Evolutionary conservation across 2,797 vertebrate genomes (phyloP).

Genomic region (Thamnophis elegans): DNA sequence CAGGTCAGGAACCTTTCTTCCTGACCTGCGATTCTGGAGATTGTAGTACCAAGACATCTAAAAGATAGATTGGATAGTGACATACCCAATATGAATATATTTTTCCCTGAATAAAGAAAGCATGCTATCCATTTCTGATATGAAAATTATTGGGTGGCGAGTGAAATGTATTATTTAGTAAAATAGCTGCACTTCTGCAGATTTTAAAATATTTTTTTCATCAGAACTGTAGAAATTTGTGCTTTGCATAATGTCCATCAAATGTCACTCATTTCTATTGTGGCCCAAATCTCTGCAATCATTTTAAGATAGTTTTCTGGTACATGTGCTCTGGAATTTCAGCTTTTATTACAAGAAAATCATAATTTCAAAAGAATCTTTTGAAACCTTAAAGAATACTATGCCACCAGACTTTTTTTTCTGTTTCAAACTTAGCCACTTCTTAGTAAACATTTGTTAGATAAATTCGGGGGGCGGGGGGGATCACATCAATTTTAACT

Average conservation of each 20-base stretch:
- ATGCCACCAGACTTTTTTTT: background rate
- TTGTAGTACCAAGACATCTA: background rate
- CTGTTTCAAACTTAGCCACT: background rate
- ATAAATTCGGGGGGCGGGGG: background rate
- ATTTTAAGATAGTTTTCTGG: background rate
- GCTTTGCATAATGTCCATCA: background rate
- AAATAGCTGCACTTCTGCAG: background rate
- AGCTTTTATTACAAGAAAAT: constrained; percentile 16
- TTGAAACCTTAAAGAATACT: background rate
- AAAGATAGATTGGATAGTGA: background rate
- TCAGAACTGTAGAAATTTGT: background rate
- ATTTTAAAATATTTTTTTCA: background rate
- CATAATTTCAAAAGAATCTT: background rate
- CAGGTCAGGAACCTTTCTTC: no score
- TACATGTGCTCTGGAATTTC: background rate
- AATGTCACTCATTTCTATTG: background rate
- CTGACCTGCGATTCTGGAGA: background rate
- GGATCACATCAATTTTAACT: background rate
- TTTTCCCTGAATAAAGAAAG: background rate
- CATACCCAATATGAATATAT: background rate
- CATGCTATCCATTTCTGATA: background rate
- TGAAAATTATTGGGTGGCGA: background rate
- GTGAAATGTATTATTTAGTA: background rate
- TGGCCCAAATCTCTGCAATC: background rate
- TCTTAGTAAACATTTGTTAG: constrained; percentile 11